Evolutionary conservation across 2,888 invertebrate genomes (phyloP).

Genomic region (Drosophila neonasuta): DNA sequence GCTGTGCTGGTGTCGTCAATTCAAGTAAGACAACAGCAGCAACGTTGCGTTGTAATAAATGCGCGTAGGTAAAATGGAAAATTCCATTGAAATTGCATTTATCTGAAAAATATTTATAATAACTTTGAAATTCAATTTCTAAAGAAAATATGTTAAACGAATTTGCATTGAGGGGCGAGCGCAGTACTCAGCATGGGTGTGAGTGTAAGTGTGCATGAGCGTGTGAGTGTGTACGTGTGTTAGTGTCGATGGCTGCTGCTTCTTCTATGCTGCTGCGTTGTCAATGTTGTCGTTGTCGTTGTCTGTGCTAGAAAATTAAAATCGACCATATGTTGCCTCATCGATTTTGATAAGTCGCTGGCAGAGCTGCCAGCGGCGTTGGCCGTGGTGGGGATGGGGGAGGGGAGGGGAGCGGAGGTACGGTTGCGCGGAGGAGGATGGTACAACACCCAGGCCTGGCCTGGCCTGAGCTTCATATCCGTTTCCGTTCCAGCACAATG

Average conservation of each 20-base stretch:
- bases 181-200: not conserved
- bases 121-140: conserved; percentile 76
- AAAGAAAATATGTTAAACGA: conserved; percentile 76
- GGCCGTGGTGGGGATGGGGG: not conserved
- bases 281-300: conserved; percentile 31
- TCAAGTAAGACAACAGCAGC: conserved; percentile 3
- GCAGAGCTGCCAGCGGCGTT: conserved; percentile 17
- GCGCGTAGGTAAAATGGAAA: conserved; percentile 48
- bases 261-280: conserved; percentile 17
- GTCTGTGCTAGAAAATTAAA: conserved; percentile 67
- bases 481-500: conserved; percentile 72
- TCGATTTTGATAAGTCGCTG: conserved; percentile 76
- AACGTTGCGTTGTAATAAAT: conserved; percentile 22
- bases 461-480: conserved; percentile 68
- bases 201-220: conserved; percentile 18
- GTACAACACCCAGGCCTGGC: conserved; percentile 33
- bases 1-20: not conserved
- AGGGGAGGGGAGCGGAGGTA: not conserved
- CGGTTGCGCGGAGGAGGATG: not conserved
- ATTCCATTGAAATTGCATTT: conserved; percentile 74
- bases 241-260: conserved; percentile 41
- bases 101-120: conserved; percentile 71
- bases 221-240: conserved; percentile 7
- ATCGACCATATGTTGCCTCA: conserved; percentile 76
- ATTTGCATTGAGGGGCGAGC: conserved; percentile 48